phyloP scores from a whole-genome alignment of 2,888 invertebrate genomes.

The Luperina nickerlii region DNA sequence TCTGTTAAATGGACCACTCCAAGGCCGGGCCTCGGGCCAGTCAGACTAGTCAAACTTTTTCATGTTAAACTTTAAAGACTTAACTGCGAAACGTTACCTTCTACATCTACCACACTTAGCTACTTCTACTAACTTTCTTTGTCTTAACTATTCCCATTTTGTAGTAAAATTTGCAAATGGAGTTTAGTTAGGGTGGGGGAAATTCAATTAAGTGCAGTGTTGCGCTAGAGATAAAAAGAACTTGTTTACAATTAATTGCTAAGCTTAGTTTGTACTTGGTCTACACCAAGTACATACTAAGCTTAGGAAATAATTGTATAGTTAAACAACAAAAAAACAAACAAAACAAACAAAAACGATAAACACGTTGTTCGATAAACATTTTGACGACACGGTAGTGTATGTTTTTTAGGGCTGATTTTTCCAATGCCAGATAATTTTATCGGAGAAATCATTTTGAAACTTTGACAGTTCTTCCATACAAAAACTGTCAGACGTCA shows the following conservation, averaged over 20 bases:
- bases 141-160: conserved; percentile 47
- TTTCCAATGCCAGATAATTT: too few species aligned
- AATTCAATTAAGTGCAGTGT: conserved; percentile 44
- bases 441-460: too few species aligned
- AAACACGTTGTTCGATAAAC: too few species aligned
- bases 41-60: conserved; percentile 83
- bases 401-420: neutral
- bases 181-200: neutral
- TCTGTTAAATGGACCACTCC: conserved; percentile 80
- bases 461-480: too few species aligned
- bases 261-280: conserved; percentile 4
- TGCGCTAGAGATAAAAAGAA: conserved; percentile 9
- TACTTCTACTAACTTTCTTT: conserved; percentile 32
- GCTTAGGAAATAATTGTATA: too few species aligned
- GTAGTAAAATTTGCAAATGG: conserved; percentile 48
- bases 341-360: too few species aligned
- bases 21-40: conserved; percentile 77
- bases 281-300: too few species aligned
- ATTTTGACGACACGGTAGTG: neutral
- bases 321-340: too few species aligned
- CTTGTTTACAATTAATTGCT: conserved; percentile 7
- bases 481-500: too few species aligned
- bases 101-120: conserved; percentile 2
- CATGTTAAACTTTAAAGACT: conserved; percentile 78
- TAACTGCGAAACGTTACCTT: conserved; percentile 50